Conservation (phyloP, 2,113 vertebrate genomes). For the Danionella cerebrum region DNA sequence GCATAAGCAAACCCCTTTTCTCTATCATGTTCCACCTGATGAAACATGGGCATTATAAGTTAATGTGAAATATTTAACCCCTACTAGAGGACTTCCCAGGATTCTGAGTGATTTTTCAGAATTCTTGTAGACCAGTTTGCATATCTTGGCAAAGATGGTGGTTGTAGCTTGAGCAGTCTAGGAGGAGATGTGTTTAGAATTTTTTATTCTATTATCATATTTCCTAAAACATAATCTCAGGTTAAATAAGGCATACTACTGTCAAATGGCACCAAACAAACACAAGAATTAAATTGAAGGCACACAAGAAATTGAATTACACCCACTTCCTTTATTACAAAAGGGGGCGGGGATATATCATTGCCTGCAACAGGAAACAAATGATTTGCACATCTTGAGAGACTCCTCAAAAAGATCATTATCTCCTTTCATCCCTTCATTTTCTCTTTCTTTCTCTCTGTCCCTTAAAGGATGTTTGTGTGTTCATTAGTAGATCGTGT, state of each 20-base stretch:
- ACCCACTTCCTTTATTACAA: conserved; percentile 42
- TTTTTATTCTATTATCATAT: too few relatives aligned
- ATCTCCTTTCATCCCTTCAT: conserved; percentile 33
- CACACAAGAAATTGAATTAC: neutral
- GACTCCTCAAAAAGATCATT: conserved; percentile 5
- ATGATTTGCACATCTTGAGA: conserved; percentile 12
- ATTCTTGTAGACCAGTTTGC: too few relatives aligned
- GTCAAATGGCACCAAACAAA: neutral
- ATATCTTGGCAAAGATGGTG: too few relatives aligned
- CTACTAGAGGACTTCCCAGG: too few relatives aligned
- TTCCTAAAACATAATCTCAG: neutral
- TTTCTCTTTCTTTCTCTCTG: conserved; percentile 47
- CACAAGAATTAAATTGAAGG: neutral
- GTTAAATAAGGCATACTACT: neutral
- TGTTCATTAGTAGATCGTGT: conserved; percentile 69
- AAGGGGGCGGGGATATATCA: neutral
- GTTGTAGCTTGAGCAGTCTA: too few relatives aligned
- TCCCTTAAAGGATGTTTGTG: conserved; percentile 48
- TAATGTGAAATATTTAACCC: too few relatives aligned
- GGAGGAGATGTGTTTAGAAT: too few relatives aligned
- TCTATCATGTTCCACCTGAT: too few relatives aligned
- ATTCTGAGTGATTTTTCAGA: too few relatives aligned
- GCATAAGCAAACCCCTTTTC: too few relatives aligned
- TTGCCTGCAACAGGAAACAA: neutral
- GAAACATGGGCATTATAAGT: too few relatives aligned